Percentiles rank a stretch among this genome's conserved stretches.
phyloP scores from a whole-genome alignment of 2,797 vertebrate species.

The Myotis vivesi region DNA sequence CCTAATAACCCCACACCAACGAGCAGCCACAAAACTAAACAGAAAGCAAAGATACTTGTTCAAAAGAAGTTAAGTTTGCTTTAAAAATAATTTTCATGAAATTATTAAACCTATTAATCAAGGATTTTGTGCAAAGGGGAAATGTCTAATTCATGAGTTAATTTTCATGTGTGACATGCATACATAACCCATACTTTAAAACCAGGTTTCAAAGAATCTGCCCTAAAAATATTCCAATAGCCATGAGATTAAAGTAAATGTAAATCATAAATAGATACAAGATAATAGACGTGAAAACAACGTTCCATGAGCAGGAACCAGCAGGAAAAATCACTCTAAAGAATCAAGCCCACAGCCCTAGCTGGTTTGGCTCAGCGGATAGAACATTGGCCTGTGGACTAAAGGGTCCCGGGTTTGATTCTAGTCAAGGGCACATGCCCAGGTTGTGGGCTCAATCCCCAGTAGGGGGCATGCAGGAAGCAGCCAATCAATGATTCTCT shows the following conservation, averaged over 20 bases:
- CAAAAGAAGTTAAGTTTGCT: neutral
- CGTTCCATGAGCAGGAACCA: neutral
- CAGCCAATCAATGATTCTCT: too few species aligned
- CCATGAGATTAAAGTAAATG: neutral
- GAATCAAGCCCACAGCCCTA: neutral
- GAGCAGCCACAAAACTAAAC: conserved; percentile 83
- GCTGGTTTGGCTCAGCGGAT: too few species aligned
- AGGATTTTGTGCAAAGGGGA: neutral
- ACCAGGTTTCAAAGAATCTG: conserved; percentile 19
- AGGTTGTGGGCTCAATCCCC: too few species aligned
- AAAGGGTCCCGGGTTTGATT: too few species aligned
- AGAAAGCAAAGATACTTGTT: conserved; percentile 43
- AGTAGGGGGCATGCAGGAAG: too few species aligned
- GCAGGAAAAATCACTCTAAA: neutral
- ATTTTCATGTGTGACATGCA: neutral
- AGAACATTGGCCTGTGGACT: too few species aligned
- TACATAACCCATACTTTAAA: neutral
- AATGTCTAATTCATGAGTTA: neutral
- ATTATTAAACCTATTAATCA: neutral
- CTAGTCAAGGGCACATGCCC: too few species aligned
- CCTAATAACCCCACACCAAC: conserved; percentile 83
- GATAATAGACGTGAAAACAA: neutral
- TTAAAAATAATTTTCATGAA: conserved; percentile 37
- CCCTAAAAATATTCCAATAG: neutral
- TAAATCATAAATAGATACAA: conserved; percentile 26